Percentiles rank a stretch among this genome's conserved stretches.
Evolutionary conservation across 2,797 vertebrate species (phyloP).

Genomic region (Columba guinea): DNA sequence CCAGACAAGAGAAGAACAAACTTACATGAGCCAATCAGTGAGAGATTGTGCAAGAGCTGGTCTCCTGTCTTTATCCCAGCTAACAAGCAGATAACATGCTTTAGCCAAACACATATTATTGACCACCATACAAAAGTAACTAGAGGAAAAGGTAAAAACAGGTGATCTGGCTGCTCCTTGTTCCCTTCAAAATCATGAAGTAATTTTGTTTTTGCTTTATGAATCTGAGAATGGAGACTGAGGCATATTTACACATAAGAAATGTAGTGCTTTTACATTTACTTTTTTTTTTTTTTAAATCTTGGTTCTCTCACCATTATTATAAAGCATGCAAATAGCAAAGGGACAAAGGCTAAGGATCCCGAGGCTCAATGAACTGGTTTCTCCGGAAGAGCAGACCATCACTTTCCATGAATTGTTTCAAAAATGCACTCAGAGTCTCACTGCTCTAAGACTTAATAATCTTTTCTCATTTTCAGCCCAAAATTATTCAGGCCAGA

Average conservation of each 20-base stretch:
- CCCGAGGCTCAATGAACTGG: background rate
- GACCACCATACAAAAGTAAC: background rate
- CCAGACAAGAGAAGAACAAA: background rate
- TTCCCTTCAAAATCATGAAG: background rate
- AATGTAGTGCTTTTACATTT: background rate
- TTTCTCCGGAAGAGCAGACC: background rate
- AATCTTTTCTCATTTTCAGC: background rate
- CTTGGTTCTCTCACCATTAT: background rate
- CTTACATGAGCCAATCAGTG: rapidly evolving
- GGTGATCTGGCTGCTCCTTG: background rate
- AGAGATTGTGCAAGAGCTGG: background rate
- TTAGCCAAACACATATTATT: background rate
- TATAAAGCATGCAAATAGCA: background rate
- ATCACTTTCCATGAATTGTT: background rate
- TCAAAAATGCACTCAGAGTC: background rate
- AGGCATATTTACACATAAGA: background rate
- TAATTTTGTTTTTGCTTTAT: background rate
- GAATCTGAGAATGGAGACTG: background rate
- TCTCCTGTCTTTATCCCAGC: background rate
- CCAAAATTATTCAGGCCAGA: background rate
- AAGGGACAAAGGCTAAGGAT: background rate
- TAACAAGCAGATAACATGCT: background rate
- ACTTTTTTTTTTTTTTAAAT: background rate
- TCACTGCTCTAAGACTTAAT: background rate
- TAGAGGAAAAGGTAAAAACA: background rate